These are phyloP conservation scores for Enoplosus armatus DNA, from an alignment of 2,797 vertebrate genomes.

Conservation along the genomic window DNA sequence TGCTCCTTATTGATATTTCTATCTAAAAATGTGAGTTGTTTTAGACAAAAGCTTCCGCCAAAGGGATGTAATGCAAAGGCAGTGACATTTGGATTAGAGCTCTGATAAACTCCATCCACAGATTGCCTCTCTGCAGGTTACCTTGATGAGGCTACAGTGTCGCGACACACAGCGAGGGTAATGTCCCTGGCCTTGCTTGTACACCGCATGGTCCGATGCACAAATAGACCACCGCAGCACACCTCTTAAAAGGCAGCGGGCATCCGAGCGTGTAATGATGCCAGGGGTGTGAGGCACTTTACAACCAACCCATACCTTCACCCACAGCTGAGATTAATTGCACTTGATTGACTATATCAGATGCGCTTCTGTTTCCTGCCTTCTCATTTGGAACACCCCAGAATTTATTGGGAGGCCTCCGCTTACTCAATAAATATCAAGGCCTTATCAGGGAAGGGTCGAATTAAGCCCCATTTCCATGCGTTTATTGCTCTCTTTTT, in stretches of 20 bases:
- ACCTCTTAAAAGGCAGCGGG: constrained; percentile 73
- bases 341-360: constrained; percentile 82
- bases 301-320: constrained; percentile 73
- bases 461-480: constrained; percentile 72
- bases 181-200: constrained; percentile 81
- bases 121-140: constrained; percentile 72
- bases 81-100: constrained; percentile 56
- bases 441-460: constrained; percentile 63
- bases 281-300: constrained; percentile 70
- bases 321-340: constrained; percentile 82
- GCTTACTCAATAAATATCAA: constrained; percentile 74
- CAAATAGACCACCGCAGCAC: constrained; percentile 77
- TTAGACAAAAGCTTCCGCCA: background rate
- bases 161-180: constrained; percentile 73
- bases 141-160: constrained; percentile 74
- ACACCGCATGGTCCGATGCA: constrained; percentile 76
- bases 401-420: constrained; percentile 74
- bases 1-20: background rate
- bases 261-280: constrained; percentile 79
- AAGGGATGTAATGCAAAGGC: constrained; percentile 13
- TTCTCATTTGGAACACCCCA: constrained; percentile 63
- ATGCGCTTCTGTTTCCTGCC: constrained; percentile 61
- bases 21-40: background rate
- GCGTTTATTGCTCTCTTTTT: constrained; percentile 49
- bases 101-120: constrained; percentile 60